Percentiles rank a stretch among this genome's conserved stretches.
These are phyloP conservation scores for Cyprinodon diabolis DNA, from an alignment of 2,797 vertebrate species.

Conservation along the genomic window DNA sequence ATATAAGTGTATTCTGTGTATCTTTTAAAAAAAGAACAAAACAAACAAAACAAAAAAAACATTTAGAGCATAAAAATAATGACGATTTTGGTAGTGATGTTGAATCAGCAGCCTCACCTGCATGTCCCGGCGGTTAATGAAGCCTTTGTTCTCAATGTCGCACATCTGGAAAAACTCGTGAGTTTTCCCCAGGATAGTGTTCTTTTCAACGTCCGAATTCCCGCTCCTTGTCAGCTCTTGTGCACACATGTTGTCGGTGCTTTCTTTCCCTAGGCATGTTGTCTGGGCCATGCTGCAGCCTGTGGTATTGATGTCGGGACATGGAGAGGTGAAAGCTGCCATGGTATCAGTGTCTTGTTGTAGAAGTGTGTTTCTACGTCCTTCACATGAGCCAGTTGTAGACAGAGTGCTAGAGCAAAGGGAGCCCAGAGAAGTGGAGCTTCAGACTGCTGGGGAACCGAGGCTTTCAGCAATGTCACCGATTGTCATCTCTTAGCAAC, in stretches of 20 bases:
- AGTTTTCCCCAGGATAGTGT: constrained; percentile 83
- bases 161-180: constrained; percentile 93
- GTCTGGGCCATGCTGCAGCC: constrained; percentile 26
- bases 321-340: constrained; percentile 67
- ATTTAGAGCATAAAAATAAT: background rate
- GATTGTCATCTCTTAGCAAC: constrained; percentile 83
- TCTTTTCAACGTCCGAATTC: constrained; percentile 44
- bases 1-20: too few species aligned
- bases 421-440: constrained; percentile 50
- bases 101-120: constrained; percentile 79
- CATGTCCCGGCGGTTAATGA: constrained; percentile 88
- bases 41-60: background rate
- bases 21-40: too few species aligned
- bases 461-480: constrained; percentile 60
- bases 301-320: background rate
- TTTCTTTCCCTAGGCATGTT: constrained; percentile 32
- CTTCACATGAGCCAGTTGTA: constrained; percentile 67
- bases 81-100: background rate
- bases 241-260: constrained; percentile 4
- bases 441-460: constrained; percentile 72
- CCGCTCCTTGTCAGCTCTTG: constrained; percentile 17
- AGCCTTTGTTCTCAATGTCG: constrained; percentile 91
- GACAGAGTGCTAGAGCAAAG: constrained; percentile 36
- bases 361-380: constrained; percentile 14
- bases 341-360: constrained; percentile 52